phyloP scores from a whole-genome alignment of 2,113 vertebrate genomes.

The Sylvilagus bachmani region DNA sequence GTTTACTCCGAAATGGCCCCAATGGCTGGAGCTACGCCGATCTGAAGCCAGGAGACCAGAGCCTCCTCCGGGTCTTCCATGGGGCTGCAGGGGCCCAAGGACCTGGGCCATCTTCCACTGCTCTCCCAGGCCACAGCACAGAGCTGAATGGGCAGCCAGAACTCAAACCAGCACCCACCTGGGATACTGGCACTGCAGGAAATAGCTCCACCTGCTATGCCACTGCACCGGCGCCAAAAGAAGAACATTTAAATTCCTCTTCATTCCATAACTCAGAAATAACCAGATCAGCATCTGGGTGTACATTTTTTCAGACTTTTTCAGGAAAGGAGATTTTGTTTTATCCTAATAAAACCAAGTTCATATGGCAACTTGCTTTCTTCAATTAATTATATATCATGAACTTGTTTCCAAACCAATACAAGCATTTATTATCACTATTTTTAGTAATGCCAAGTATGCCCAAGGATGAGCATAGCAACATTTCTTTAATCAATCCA shows the following conservation, averaged over 20 bases:
- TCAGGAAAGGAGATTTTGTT: neutral
- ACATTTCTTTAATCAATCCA: slow-evolving; percentile 31
- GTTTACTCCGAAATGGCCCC: too few relatives aligned
- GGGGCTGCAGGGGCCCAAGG: too few relatives aligned
- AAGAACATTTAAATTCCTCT: neutral
- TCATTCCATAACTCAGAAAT: neutral
- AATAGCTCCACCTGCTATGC: too few relatives aligned
- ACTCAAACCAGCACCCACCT: too few relatives aligned
- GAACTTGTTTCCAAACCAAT: neutral
- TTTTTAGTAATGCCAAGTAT: neutral
- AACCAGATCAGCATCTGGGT: neutral
- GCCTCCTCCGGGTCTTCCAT: too few relatives aligned
- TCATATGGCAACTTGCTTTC: neutral
- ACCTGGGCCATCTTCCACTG: too few relatives aligned
- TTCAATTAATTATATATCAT: neutral
- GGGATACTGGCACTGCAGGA: too few relatives aligned
- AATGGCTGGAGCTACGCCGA: too few relatives aligned
- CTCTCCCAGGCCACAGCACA: too few relatives aligned
- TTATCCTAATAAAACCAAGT: neutral
- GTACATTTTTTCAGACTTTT: neutral
- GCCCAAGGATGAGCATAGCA: neutral
- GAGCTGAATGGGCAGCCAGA: too few relatives aligned
- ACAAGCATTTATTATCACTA: neutral
- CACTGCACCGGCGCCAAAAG: neutral
- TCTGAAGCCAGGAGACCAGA: too few relatives aligned